Conservation (phyloP, 2,797 vertebrate genomes). For the Selene dorsalis region DNA sequence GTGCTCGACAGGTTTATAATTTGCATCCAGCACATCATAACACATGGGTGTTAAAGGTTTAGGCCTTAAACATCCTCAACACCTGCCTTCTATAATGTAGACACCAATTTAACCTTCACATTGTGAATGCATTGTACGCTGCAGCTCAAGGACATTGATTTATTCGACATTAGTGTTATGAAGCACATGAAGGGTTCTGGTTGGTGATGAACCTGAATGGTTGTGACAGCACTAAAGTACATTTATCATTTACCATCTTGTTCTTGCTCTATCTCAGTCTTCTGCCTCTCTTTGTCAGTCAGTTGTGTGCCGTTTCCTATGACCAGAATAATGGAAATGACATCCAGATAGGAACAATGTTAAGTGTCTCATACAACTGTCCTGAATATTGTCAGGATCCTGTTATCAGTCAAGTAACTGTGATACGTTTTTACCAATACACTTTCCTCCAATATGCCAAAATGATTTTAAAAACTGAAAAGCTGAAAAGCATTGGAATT, state of each 20-base stretch:
- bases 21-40: neutral
- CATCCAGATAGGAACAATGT: slow-evolving; percentile 15
- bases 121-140: neutral
- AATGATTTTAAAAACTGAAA: no score
- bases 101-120: slow-evolving; percentile 3
- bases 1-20: neutral
- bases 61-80: neutral
- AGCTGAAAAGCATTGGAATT: no score
- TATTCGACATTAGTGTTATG: neutral
- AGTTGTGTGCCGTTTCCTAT: neutral
- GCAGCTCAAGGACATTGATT: slow-evolving; percentile 6
- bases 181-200: neutral
- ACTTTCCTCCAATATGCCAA: no score
- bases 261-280: slow-evolving; percentile 4
- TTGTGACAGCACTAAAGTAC: slow-evolving; percentile 20
- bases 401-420: no score
- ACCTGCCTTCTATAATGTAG: neutral
- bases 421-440: no score
- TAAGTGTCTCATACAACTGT: neutral
- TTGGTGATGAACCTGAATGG: neutral
- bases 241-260: slow-evolving; percentile 18
- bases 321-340: slow-evolving; percentile 7
- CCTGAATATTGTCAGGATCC: no score
- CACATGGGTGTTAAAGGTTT: neutral
- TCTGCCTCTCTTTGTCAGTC: slow-evolving; percentile 23